Evolutionary conservation across 2,888 invertebrate genomes (phyloP), one percentile per base, ranked within the genome.

Genomic region (Spisula subtruncata): DNA sequence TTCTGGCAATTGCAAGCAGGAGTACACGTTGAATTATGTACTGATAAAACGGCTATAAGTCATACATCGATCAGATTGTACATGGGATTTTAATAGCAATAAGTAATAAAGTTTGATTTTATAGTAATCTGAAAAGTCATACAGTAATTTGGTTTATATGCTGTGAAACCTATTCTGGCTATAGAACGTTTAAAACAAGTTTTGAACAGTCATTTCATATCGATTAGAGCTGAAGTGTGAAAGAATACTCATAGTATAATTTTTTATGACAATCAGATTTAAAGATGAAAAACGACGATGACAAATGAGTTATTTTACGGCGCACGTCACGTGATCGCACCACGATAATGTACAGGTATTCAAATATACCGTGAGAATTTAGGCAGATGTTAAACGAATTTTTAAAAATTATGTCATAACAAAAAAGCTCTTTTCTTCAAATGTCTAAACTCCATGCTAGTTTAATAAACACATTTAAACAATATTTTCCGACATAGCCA

Each of bases 401-500:
- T n/a, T 66, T 66, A n/a, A 25, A 8, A 25, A 66, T 25, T 25
- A 66, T 66, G 60, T 66, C 25, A 25, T 25, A n/a, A 66, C 25
- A 25, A 66, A 60, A 60, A 5, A 20, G 60, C n/a, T 60, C 1
- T 60, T 60, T 60, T 60, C 60, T 60, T 41, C 41, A 41, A 41
- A 41, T 41, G 41, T 41, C 41, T 41, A 8, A 60, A 66, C 20
- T 25, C 2, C 60, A 66, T 66, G n/a, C 60, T 66, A 25, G 25
- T 66, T 66, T 66, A 66, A 66, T 66, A 20, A 25, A 66, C 60
- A 25, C 60, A 66, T 66, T 66, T 66, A 66, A 66, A 66, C 60
- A 66, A 66, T 66, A 25, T 66, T n/a, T 66, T 66, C 25, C 20
- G 10, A 25, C 2, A 8, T n/a, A 66, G 25, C 60, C 25, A 66